Base-by-base conservation (phyloP, 2,113 vertebrate genomes). In the Cheilinus undulatus region DNA sequence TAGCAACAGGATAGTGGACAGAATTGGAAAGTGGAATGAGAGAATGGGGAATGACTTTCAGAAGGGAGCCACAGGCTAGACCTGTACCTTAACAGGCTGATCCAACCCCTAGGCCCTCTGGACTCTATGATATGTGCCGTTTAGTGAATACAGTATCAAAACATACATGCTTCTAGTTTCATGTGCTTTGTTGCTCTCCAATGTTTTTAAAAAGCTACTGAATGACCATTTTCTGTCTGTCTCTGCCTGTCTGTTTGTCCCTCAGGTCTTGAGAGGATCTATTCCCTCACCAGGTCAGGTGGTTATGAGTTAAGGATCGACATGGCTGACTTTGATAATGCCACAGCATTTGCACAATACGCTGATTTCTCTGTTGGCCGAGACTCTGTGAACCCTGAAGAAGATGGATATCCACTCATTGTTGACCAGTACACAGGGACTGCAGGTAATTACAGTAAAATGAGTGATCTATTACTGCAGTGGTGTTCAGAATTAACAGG, bases 241-340 rank as follows among this genome's bases (percentile, higher is more conserved):
- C 19, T 15, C 19, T 3, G 6, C 20, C 2, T 54, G 9, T 15
- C n/a, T 24, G 13, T 48, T 23, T 73, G 30, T 52, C 15, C 45
- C 20, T 5, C 0, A 98, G 96, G 96, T 67, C 92, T 97, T 43
- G 94, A 92, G 86, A 87, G 93, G 81, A 91, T 97, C 61, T 94
- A 95, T 7, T 71, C 93, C 5, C 89, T 98, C 74, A 97, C 96
- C 14, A 88, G 92, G 0, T 95, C 96, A 62, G 93, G 94, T 0
- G 90, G 85, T 66, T 95, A 94, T 0, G 94, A 97, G 92, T 90
- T 98, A 14, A 94, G 94, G 10, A 92, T 97, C 3, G 96, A 97
- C 88, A 89, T 98, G 73, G 91, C 95, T 2, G 96, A 98, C 88
- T 98, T 97, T 0, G 96, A 98, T 53, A 97, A 98, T 0, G 78